phyloP scores from a whole-genome alignment of 2,888 invertebrate genomes.

The Adelognathus sp. region DNA sequence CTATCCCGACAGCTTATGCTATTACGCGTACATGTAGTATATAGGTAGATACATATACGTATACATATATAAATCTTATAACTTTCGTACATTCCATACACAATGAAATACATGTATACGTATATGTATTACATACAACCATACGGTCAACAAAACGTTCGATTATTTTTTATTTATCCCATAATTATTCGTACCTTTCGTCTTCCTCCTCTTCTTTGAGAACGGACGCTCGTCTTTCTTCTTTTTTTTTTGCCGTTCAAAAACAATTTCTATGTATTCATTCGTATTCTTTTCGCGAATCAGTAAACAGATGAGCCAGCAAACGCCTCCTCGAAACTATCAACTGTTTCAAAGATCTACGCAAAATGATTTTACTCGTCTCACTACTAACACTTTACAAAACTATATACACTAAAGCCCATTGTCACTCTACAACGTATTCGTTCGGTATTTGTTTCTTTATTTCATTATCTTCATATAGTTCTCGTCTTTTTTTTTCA shows the following conservation, averaged over 20 bases:
- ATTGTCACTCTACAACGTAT: constrained; percentile 73
- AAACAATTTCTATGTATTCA: neutral
- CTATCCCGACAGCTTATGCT: constrained; percentile 79
- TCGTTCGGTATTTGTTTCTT: constrained; percentile 68
- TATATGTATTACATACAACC: constrained; percentile 68
- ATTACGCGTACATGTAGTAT: constrained; percentile 68
- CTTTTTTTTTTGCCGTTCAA: constrained; percentile 8
- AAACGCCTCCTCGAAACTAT: constrained; percentile 19
- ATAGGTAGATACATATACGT: constrained; percentile 43
- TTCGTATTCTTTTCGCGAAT: neutral
- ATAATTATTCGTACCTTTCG: neutral
- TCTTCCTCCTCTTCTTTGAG: neutral
- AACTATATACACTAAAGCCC: constrained; percentile 81
- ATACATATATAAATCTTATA: constrained; percentile 38
- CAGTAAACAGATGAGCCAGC: constrained; percentile 19
- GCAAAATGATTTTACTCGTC: constrained; percentile 51
- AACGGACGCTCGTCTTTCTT: constrained; percentile 17
- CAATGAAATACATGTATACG: constrained; percentile 6
- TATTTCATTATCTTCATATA: constrained; percentile 40
- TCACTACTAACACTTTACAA: constrained; percentile 79
- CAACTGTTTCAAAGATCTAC: constrained; percentile 16
- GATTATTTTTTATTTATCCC: constrained; percentile 65
- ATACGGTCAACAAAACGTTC: constrained; percentile 73
- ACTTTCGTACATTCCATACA: constrained; percentile 1
- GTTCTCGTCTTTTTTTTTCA: constrained; percentile 54